A percentile compares a stretch with the other conserved stretches of the same genome.
phyloP scores from a whole-genome alignment of 2,797 vertebrate species.

The Bradypus variegatus region DNA sequence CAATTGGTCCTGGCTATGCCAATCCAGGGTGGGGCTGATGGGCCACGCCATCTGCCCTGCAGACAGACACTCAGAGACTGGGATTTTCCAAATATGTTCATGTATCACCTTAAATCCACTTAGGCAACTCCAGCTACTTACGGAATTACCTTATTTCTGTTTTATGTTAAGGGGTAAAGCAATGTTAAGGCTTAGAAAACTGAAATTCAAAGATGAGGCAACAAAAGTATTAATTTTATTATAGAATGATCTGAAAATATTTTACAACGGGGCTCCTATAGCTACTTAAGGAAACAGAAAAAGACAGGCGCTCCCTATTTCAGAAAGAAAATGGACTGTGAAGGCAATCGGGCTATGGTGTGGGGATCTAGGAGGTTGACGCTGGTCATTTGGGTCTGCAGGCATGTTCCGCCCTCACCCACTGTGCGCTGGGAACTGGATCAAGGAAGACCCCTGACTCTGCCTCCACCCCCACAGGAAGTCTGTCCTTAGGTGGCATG shows the following conservation, averaged over 20 bases:
- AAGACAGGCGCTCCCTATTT: too few species aligned
- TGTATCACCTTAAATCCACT: neutral
- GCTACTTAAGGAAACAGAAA: too few species aligned
- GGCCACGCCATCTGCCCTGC: neutral
- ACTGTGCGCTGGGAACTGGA: neutral
- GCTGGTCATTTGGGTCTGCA: neutral
- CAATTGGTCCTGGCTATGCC: neutral
- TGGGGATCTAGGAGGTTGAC: neutral
- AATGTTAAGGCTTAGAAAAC: neutral
- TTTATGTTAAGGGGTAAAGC: neutral
- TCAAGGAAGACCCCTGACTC: neutral
- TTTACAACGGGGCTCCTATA: neutral
- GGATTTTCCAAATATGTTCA: neutral
- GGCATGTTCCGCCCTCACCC: too few species aligned
- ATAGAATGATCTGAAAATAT: neutral
- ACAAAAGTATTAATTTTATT: neutral
- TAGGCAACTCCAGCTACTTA: neutral
- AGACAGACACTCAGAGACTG: neutral
- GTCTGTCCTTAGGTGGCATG: neutral
- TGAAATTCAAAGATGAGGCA: neutral
- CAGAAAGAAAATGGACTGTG: neutral
- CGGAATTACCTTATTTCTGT: neutral
- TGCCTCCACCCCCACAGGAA: too few species aligned
- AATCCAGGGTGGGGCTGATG: neutral
- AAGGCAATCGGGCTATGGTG: neutral